Evolutionary conservation across 2,888 invertebrate genomes (phyloP).

Genomic region (Falcaria lacertinaria): DNA sequence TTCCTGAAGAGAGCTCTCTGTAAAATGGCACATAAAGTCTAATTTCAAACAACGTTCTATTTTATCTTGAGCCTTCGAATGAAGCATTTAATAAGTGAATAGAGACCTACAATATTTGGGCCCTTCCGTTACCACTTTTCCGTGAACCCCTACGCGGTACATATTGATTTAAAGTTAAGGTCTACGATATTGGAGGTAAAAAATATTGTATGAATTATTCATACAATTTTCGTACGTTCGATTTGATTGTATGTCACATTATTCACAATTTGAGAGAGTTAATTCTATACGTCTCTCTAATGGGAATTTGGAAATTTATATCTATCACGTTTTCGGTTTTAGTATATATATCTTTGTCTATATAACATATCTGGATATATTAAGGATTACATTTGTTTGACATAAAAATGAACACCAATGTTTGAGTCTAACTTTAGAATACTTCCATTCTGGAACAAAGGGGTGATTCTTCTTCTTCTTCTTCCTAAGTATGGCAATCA

Average conservation of each 20-base stretch:
- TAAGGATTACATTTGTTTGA: no score
- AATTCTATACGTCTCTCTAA: conserved; percentile 30
- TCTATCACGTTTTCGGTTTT: no score
- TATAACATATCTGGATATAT: no score
- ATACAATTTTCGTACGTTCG: conserved; percentile 33
- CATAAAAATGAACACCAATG: no score
- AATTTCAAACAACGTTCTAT: neutral
- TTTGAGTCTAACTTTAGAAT: no score
- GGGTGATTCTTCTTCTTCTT: no score
- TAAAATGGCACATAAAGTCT: neutral
- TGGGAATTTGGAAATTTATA: conserved; percentile 5
- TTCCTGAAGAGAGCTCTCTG: neutral
- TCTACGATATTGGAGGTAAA: conserved; percentile 13
- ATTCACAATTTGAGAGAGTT: conserved; percentile 60
- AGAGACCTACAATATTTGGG: neutral
- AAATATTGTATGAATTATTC: conserved; percentile 52
- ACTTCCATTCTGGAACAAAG: no score
- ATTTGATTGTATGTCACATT: conserved; percentile 56
- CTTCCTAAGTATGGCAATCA: no score
- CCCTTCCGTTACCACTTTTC: neutral
- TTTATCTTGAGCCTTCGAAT: conserved; percentile 8
- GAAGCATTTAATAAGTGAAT: neutral
- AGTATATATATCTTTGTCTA: no score
- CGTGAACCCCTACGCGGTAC: neutral
- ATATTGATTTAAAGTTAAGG: conserved; percentile 8